Conservation (phyloP, 2,797 vertebrate genomes). For the Prunella strophiata region DNA sequence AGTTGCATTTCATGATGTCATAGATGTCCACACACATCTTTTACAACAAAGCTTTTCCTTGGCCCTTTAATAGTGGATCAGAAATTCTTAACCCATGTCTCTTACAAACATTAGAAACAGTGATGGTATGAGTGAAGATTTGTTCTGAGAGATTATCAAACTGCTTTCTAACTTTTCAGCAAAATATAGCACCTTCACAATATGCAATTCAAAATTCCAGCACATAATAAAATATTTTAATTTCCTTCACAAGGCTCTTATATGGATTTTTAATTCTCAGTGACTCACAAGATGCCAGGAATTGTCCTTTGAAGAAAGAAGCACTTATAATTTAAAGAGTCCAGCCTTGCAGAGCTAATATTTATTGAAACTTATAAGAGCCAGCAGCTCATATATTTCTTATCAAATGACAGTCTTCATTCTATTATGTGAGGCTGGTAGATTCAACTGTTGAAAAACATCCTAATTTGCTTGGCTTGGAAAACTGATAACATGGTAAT, state of each 20-base stretch:
- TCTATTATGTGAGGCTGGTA: background rate
- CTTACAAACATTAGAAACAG: background rate
- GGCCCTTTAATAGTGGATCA: background rate
- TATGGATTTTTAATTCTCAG: background rate
- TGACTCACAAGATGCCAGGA: background rate
- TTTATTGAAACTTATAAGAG: constrained; percentile 16
- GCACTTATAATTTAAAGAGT: background rate
- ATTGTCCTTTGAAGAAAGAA: background rate
- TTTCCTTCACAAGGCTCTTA: background rate
- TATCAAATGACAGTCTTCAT: background rate
- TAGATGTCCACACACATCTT: background rate
- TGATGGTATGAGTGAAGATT: background rate
- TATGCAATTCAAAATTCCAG: background rate
- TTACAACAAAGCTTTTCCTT: background rate
- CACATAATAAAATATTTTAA: constrained; percentile 24
- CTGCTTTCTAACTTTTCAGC: background rate
- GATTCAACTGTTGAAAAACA: background rate
- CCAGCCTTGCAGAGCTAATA: background rate
- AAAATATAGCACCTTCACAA: background rate
- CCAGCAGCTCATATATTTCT: background rate
- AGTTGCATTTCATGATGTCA: background rate
- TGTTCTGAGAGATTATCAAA: background rate
- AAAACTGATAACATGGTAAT: background rate
- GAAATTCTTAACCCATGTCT: background rate
- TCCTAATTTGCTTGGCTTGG: background rate